These are phyloP conservation scores for Ypsolopha sequella DNA, from an alignment of 2,888 invertebrate species.

Conservation along the genomic window DNA sequence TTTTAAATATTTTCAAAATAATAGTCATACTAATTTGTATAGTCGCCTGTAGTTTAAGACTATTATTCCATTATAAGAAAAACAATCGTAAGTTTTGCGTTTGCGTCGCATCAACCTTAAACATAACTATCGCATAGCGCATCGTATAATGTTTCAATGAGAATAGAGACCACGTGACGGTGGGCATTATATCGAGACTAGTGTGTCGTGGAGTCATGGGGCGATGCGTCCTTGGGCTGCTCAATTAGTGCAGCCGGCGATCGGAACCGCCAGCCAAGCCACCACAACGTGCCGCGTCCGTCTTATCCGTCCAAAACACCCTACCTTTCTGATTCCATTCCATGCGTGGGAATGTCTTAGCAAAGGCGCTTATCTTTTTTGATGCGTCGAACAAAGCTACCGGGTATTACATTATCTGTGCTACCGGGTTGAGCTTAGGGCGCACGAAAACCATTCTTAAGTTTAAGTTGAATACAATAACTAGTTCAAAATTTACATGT, in stretches of 20 bases:
- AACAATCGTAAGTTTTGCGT: too few species aligned
- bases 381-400: not conserved
- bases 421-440: not conserved
- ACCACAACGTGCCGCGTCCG: not conserved
- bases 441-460: not conserved
- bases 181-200: not conserved
- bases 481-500: too few species aligned
- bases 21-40: too few species aligned
- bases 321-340: not conserved
- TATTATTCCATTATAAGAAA: too few species aligned
- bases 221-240: slow-evolving; percentile 33
- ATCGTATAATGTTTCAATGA: not conserved
- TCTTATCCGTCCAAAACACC: not conserved
- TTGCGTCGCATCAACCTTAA: too few species aligned
- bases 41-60: too few species aligned
- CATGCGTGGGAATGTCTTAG: slow-evolving; percentile 3
- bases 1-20: too few species aligned
- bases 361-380: not conserved
- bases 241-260: slow-evolving; percentile 60
- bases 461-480: too few species aligned
- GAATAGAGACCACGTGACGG: not conserved
- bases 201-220: slow-evolving; percentile 2
- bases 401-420: too few species aligned
- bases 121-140: not conserved
- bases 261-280: slow-evolving; percentile 38